Conservation (phyloP, 2,113 vertebrate species). For the Sigmodon hispidus region DNA sequence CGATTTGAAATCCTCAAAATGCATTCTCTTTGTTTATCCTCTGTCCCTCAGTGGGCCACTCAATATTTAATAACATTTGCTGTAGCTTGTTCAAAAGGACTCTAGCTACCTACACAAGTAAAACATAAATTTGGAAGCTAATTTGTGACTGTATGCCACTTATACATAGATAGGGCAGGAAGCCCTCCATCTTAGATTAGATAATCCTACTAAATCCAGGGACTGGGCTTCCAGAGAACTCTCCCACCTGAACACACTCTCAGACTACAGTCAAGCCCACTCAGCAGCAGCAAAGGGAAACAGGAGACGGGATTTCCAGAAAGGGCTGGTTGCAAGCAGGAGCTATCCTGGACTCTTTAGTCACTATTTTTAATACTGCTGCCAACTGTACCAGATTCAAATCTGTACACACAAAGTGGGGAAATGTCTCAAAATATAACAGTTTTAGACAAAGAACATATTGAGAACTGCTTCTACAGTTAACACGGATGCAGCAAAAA, state of each 20-base stretch:
- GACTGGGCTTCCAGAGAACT: background rate
- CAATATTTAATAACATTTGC: slow-evolving; percentile 50
- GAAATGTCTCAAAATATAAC: slow-evolving; percentile 70
- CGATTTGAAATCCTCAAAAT: slow-evolving; percentile 27
- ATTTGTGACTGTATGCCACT: background rate
- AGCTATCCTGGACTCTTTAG: slow-evolving; percentile 80
- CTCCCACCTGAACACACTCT: slow-evolving; percentile 41
- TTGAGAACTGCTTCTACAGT: slow-evolving; percentile 68
- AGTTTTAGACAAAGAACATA: slow-evolving; percentile 80
- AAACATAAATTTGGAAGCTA: slow-evolving; percentile 52
- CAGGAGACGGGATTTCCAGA: slow-evolving; percentile 19
- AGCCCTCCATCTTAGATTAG: background rate
- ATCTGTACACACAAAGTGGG: slow-evolving; percentile 83
- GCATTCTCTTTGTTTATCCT: slow-evolving; percentile 26
- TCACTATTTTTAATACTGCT: slow-evolving; percentile 90
- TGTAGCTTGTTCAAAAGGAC: slow-evolving; percentile 38
- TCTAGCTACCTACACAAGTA: background rate
- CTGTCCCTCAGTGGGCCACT: background rate
- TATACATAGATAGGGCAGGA: background rate
- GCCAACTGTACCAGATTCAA: slow-evolving; percentile 84
- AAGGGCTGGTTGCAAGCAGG: slow-evolving; percentile 73
- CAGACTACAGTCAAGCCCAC: slow-evolving; percentile 37
- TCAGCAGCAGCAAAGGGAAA: slow-evolving; percentile 44
- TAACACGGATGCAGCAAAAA: slow-evolving; percentile 73
- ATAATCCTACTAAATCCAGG: slow-evolving; percentile 21